Base-by-base conservation (phyloP, 2,888 invertebrate genomes). In the Leptothorax acervorum region DNA sequence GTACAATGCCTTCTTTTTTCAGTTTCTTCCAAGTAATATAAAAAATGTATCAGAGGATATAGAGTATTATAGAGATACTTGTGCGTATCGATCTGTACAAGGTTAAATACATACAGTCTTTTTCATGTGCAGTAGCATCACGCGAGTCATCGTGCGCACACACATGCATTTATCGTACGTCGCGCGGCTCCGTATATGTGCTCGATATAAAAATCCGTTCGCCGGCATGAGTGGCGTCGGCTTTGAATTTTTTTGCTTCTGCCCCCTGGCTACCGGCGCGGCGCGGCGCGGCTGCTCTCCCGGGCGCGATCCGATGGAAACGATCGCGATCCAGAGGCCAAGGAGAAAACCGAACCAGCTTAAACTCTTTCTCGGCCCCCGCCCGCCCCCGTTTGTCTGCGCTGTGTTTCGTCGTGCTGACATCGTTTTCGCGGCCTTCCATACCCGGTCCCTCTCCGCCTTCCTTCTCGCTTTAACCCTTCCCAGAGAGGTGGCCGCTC, bases 341-440 rank as follows among this genome's bases (percentile, higher is more conserved):
- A 90, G 84, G 87, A 91, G 90, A 88, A 91, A 90, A 90, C 89
- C 82, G 87, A 88, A 76, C 82, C 88, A 85, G 83, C 81, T 89
- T 85, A 89, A 88, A 90, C 88, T 90, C 90, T 90, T 85, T 90
- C 89, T 83, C 83, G 84, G 76, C 63, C 73, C 85, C 87, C 88
- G 86, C 84, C 89, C 73, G 88, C 86, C 89, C 73, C 81, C 83
- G 88, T 86, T 87, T 88, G 84, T 86, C 86, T 75, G 85, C 83
- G 63, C 71, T 66, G 73, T 79, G 82, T 83, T 86, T 87, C 86
- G 79, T 87, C 83, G 83, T 71, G 85, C 90, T 90, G 90, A 90
- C 90, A 90, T 90, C 90, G 88, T 90, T 90, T 90, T 89, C 90
- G 76, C 90, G 89, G 86, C 90, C 90, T 91, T 90, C 89, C 89